Base-by-base conservation (phyloP, 2,797 vertebrate species). In the Sebastolobus altivelis region DNA sequence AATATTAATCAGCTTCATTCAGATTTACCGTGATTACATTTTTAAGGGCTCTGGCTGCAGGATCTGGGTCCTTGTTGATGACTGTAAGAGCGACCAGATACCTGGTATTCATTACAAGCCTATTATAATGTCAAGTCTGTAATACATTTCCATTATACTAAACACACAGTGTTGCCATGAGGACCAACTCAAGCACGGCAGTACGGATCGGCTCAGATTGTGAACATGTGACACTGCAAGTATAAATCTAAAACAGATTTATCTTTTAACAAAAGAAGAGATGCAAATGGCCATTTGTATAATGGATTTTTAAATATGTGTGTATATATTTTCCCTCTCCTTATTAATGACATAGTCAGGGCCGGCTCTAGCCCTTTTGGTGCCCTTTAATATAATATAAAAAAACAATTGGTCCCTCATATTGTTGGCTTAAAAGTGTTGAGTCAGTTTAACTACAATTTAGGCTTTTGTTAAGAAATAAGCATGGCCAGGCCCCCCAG, bases 151-250 rank as follows among this genome's bases (percentile, higher is more conserved):
- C 78, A 85, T 89, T 82, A 85, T 40, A 82, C 66, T 84, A 87
- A 91, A 90, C 81, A 94, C 93, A 92, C 82, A 88, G 52, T 71
- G 88, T 92, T 87, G 56, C 90, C 87, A 92, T 81, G 86, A 80
- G 58, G 73, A 90, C 86, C 58, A 56, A 1, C 12, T 70, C 58
- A 25, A 83, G 68, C 54, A 75, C 68, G 80, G 74, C 62, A 68
- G 18, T n/a, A 14, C 60, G 63, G 72, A 70, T 29, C 58, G 58
- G 11, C 35, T 70, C 16, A 68, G 55, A 77, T 67, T 27, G 52
- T 49, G 13, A 66, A 59, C 43, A 69, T 68, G 25, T 40, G 31
- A 67, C 37, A 52, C 4, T 4, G 22, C 4, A 29, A 61, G n/a
- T 9, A n/a, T 37, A 62, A 29, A 58, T 66, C 16, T 75, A 13